Evolutionary conservation across 1,140 invertebrate species (phyloP).

Genomic region (Drosophila fuyamai): DNA sequence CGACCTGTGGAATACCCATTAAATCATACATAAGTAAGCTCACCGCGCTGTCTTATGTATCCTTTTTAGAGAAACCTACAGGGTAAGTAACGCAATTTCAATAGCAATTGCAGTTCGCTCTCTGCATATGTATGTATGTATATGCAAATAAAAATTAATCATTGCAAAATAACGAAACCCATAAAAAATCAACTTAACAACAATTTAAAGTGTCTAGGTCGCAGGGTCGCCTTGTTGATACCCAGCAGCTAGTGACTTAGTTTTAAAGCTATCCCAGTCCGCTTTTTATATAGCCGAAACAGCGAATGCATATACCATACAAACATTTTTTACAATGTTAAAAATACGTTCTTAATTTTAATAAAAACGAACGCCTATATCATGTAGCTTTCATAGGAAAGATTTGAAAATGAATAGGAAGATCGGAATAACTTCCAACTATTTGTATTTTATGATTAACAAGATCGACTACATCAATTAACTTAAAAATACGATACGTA

Average conservation of each 20-base stretch:
- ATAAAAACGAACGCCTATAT: too few species aligned
- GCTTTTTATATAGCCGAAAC: too few species aligned
- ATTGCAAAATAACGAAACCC: constrained; percentile 64
- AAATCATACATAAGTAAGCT: neutral
- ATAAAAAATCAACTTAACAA: constrained; percentile 56
- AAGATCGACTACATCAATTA: too few species aligned
- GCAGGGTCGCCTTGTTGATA: constrained; percentile 21
- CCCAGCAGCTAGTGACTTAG: constrained; percentile 1
- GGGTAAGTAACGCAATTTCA: constrained; percentile 52
- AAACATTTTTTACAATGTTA: too few species aligned
- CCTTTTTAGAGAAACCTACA: neutral
- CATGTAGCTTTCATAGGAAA: too few species aligned
- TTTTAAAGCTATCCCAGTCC: too few species aligned
- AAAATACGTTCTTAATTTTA: too few species aligned
- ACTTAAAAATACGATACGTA: too few species aligned
- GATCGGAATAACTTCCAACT: too few species aligned
- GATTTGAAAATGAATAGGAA: too few species aligned
- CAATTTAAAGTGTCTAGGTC: constrained; percentile 14
- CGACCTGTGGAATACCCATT: constrained; percentile 11
- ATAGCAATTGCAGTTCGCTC: constrained; percentile 56
- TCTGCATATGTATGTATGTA: constrained; percentile 38
- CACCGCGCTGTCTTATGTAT: neutral
- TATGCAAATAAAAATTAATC: constrained; percentile 74
- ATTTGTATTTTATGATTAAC: too few species aligned
- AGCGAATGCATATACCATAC: too few species aligned